Base-by-base conservation (phyloP, 2,888 invertebrate genomes). In the Oxycera nigricornis region DNA sequence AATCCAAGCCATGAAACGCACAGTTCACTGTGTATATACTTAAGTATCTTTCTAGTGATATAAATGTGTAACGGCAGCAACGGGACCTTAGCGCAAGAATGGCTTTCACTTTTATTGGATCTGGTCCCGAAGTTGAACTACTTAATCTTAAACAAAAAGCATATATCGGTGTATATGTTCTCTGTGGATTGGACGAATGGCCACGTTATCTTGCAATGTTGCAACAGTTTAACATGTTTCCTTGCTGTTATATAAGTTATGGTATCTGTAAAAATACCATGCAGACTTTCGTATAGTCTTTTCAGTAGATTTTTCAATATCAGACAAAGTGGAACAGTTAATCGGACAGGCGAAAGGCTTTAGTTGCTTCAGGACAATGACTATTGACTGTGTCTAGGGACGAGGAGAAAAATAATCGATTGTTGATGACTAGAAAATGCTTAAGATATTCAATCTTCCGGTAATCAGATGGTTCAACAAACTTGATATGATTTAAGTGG, bases 91-190 rank as follows among this genome's bases (percentile, higher is more conserved):
- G 24, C 39, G 30, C 26, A 65, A 65, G 65, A 65, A 65, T 65
- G 20, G 39, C 39, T 65, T 65, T 65, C 65, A 65, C 65, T 65
- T 65, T 65, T 30, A 65, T 65, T 65, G n/a, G 65, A 39, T 39
- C 65, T 24, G 65, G 41, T 65, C 65, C 65, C 65, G 41, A 41
- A 41, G 65, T 24, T 65, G 65, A 39, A 65, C 65, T 65, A 65
- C 65, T 41, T 65, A 65, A 65, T 65, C 65, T 65, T 65, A 24
- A 65, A 65, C 41, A 65, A 65, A 9, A 24, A 46, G n/a, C 17
- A 35, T 35, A 11, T 35, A 35, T 11, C n/a, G 14, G 46, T 14
- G 17, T 46, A 46, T 3, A n/a, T 46, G 46, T 11, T 46, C 2
- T 14, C n/a, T 31, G 30, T 61, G 31, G 31, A 26, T 59, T 59